phyloP scores from a whole-genome alignment of 1,140 invertebrate species.

The Colletes latitarsis region DNA sequence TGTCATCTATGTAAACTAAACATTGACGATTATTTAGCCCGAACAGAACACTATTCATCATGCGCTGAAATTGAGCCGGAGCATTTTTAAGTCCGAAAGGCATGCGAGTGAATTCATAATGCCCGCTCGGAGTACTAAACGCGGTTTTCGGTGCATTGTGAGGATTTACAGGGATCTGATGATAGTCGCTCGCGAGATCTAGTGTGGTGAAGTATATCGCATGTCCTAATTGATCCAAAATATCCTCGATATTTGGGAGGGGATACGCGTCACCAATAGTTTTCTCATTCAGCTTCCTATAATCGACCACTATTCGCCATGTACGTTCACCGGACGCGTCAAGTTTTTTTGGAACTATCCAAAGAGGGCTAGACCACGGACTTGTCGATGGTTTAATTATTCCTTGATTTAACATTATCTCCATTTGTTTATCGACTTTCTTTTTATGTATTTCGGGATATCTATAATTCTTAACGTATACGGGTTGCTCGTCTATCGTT shows the following conservation, averaged over 20 bases:
- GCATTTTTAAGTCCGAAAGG: slow-evolving; percentile 8
- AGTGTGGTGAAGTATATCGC: slow-evolving; percentile 4
- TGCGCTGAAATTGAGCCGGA: background rate
- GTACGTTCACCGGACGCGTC: background rate
- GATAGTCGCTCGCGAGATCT: background rate
- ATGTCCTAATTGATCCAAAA: slow-evolving; percentile 17
- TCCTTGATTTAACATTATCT: background rate
- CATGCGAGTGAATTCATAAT: slow-evolving; percentile 19
- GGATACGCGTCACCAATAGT: background rate
- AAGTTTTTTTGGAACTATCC: background rate
- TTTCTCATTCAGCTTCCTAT: slow-evolving; percentile 4
- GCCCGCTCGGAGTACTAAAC: background rate
- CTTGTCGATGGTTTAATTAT: background rate
- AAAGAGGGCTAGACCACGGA: background rate
- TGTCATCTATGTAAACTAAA: background rate
- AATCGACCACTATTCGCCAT: slow-evolving; percentile 13
- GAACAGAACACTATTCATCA: background rate
- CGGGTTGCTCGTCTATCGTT: background rate
- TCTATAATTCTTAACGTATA: background rate
- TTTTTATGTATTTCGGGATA: slow-evolving; percentile 5
- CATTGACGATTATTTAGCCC: background rate
- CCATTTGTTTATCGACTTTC: slow-evolving; percentile 1
- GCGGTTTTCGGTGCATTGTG: slow-evolving; percentile 7
- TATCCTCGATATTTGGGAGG: slow-evolving; percentile 17
- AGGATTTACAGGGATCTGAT: slow-evolving; percentile 16